Base-by-base conservation (phyloP, 2,113 vertebrate species). In the Pholis gunnellus region DNA sequence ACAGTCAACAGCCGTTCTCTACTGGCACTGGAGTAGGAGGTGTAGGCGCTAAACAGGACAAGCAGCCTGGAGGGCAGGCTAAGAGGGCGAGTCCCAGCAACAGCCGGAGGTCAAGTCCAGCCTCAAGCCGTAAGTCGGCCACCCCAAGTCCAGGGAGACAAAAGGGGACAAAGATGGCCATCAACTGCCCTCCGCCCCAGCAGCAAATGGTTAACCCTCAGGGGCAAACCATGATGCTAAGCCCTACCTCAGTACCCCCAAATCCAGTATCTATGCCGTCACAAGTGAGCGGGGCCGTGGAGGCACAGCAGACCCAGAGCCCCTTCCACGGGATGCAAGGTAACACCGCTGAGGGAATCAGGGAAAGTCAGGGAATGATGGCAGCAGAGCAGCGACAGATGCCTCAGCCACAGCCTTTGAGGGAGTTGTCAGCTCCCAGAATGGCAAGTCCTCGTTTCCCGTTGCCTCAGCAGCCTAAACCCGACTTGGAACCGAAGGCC, bases 51-150 rank as follows among this genome's bases (percentile, higher is more conserved):
- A 98, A 97, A 94, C 96, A 96, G 20, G 97, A 97, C 84, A 99
- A 98, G 87, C 97, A 96, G 71, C 84, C 95, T 31, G 67, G 94
- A 80, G 96, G 92, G 52, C 97, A 96, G 84, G 93, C 95, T 54
- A 99, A 99, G 89, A 95, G 97, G 82, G 96, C 97, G 63, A 99
- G 97, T 94, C 97, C 98, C 57, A 99, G 98, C 93, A 99, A 95
- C 81, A 98, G 97, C 89, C 96, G 97, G 36, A 95, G 97, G 79
- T 97, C 97, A 74, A 99, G 97, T 93, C 97, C 98, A 86, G 97
- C 97, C 14, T 97, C 97, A 71, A 97, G 96, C 72, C 96, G 97
- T 82, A 99, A 99, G 93, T 95, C 97, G 34, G 92, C 95, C 18
- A 97, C 97, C 22, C 97, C 98, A 57, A 99, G 97, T 92, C 97